A percentile compares a stretch with the other conserved stretches of the same genome.
Evolutionary conservation across 1,140 invertebrate species (phyloP).

Genomic region (Camponotus floridanus): DNA sequence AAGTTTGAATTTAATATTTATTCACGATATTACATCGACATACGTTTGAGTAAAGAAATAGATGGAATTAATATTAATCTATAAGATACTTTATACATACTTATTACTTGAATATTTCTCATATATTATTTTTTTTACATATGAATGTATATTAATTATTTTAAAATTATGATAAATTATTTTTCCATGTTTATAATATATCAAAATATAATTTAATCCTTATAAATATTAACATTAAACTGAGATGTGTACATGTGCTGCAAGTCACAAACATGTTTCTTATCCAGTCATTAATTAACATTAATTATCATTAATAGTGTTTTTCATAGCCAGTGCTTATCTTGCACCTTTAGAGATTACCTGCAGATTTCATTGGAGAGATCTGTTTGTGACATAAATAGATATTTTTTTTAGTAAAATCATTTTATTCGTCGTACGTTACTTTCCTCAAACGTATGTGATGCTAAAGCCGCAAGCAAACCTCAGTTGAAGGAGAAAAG

Average conservation of each 20-base stretch:
- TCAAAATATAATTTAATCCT: not conserved
- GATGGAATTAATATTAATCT: not conserved
- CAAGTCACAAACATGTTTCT: not conserved
- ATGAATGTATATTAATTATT: not conserved
- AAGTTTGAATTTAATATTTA: constrained; percentile 45
- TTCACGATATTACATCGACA: not conserved
- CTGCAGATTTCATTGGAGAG: constrained; percentile 4
- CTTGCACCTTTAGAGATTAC: constrained; percentile 12
- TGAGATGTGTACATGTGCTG: not conserved
- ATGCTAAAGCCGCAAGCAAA: constrained; percentile 35
- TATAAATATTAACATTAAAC: constrained; percentile 21
- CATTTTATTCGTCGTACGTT: constrained; percentile 3
- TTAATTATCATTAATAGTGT: not conserved
- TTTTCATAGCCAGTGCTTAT: constrained; percentile 1
- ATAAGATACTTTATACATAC: not conserved
- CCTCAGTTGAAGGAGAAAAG: constrained; percentile 39
- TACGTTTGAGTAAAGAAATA: not conserved
- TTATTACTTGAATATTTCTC: not conserved
- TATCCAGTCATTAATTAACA: constrained; percentile 20
- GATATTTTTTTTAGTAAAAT: not conserved
- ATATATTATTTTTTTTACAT: not conserved
- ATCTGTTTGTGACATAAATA: not conserved
- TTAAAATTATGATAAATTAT: not conserved
- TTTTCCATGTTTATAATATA: not conserved
- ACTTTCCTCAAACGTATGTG: constrained; percentile 35